Percentiles rank a stretch among this genome's conserved stretches.
Conservation (phyloP, 2,113 vertebrate genomes). For the Cettia cetti region DNA sequence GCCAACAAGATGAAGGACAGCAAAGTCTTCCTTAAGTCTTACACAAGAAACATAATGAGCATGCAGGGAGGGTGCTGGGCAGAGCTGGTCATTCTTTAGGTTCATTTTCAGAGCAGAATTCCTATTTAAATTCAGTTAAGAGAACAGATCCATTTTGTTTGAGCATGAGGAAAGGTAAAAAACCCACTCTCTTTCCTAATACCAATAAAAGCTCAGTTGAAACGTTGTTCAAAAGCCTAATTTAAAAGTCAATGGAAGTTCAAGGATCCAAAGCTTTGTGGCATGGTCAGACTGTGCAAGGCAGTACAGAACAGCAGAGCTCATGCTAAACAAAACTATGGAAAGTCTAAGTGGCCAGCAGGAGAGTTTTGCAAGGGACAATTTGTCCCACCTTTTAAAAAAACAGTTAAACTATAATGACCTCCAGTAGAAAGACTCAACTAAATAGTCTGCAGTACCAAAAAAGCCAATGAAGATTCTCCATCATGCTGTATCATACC, state of each 20-base stretch:
- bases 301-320: background rate
- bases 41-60: background rate
- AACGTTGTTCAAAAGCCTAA: background rate
- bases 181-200: background rate
- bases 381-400: background rate
- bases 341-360: background rate
- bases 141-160: background rate
- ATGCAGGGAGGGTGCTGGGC: background rate
- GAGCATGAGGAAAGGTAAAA: background rate
- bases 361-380: background rate
- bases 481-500: background rate
- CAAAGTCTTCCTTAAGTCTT: background rate
- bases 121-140: background rate
- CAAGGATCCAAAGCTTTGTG: background rate
- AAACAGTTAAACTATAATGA: background rate
- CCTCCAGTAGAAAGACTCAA: background rate
- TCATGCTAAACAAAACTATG: rapidly evolving
- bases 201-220: background rate
- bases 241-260: background rate
- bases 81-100: background rate
- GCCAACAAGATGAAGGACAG: background rate
- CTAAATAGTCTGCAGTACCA: background rate
- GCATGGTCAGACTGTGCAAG: background rate
- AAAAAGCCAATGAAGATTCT: background rate
- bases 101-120: background rate